phyloP scores from a whole-genome alignment of 2,888 invertebrate species.

The Trissoscelio sp. region DNA sequence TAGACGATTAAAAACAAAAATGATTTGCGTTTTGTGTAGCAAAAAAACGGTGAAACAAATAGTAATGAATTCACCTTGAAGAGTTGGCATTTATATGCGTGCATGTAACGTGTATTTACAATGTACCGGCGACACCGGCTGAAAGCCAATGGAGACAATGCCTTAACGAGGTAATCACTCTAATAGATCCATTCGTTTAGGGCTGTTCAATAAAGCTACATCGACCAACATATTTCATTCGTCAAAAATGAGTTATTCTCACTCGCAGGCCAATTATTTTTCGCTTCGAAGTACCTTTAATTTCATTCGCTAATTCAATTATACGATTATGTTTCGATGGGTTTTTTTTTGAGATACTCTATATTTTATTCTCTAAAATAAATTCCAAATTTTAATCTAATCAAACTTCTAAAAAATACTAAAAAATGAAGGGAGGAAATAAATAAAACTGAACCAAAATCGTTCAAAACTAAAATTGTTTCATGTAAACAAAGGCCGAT shows the following conservation, averaged over 20 bases:
- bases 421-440: background rate
- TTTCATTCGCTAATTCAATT: background rate
- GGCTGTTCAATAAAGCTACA: slow-evolving; percentile 34
- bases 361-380: too few relatives aligned
- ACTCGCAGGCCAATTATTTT: slow-evolving; percentile 1
- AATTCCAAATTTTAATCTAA: too few relatives aligned
- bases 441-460: too few relatives aligned
- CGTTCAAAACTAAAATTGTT: too few relatives aligned
- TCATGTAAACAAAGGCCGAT: slow-evolving; percentile 74
- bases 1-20: too few relatives aligned
- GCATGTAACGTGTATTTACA: slow-evolving; percentile 36
- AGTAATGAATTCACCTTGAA: too few relatives aligned
- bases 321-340: too few relatives aligned
- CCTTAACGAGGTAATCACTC: slow-evolving; percentile 79
- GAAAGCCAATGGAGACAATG: slow-evolving; percentile 77
- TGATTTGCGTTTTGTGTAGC: too few relatives aligned
- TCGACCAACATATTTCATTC: slow-evolving; percentile 11
- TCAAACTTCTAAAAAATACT: too few relatives aligned
- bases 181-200: slow-evolving; percentile 70
- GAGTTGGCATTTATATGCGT: slow-evolving; percentile 34
- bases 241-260: slow-evolving; percentile 9
- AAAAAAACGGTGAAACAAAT: too few relatives aligned
- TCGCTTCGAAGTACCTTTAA: background rate
- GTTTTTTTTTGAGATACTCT: background rate
- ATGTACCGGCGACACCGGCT: slow-evolving; percentile 63